phyloP scores from a whole-genome alignment of 2,113 vertebrate genomes.

The Fregata magnificens region DNA sequence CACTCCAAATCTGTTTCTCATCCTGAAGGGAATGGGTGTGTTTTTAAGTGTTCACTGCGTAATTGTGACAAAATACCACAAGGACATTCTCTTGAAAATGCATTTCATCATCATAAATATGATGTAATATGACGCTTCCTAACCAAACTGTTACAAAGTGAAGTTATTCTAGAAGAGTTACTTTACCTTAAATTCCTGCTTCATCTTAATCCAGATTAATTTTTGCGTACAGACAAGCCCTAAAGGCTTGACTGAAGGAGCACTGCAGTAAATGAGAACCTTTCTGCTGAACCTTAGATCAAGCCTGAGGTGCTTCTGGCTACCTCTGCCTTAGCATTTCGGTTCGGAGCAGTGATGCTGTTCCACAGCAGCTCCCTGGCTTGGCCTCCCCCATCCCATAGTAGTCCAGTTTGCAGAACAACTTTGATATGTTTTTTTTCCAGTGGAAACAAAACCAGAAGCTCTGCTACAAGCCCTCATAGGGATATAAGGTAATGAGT shows the following conservation, averaged over 20 bases:
- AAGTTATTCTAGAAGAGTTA: constrained; percentile 22
- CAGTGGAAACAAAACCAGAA: neutral
- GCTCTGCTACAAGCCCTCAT: neutral
- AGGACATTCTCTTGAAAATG: constrained; percentile 24
- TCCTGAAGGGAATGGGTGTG: constrained; percentile 11
- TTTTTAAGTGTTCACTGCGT: neutral
- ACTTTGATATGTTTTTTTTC: neutral
- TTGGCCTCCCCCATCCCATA: neutral
- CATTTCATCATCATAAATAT: constrained; percentile 15
- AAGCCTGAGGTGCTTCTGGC: neutral
- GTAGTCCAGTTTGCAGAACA: neutral
- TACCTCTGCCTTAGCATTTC: neutral
- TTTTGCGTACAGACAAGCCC: constrained; percentile 31
- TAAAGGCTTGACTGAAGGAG: neutral
- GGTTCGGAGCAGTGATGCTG: neutral
- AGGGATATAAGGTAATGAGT: neutral
- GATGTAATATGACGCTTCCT: neutral
- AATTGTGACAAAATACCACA: constrained; percentile 18
- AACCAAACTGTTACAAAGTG: neutral
- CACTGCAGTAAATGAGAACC: neutral
- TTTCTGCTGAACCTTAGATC: neutral
- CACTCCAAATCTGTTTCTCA: neutral
- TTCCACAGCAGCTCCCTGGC: neutral
- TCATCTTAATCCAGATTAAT: constrained; percentile 49
- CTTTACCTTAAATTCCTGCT: neutral